Evolutionary conservation across 2,888 invertebrate genomes (phyloP).

Genomic region (Cephus sareptanus): DNA sequence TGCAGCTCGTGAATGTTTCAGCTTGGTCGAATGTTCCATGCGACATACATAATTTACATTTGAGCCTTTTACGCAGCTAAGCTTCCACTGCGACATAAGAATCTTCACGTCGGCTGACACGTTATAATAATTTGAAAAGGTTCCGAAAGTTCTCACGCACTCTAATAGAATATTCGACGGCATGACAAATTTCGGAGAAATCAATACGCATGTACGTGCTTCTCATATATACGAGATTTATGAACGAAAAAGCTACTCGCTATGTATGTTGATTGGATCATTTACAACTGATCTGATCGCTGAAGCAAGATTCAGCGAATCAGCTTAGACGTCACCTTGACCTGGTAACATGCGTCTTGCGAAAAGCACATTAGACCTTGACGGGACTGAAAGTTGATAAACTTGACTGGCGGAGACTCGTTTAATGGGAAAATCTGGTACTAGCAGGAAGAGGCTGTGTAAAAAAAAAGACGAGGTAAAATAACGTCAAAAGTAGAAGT

Average conservation of each 20-base stretch:
- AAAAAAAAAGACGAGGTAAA: not conserved
- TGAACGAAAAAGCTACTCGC: not conserved
- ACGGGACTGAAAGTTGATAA: not conserved
- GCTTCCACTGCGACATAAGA: not conserved
- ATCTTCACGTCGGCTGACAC: not conserved
- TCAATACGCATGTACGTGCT: not conserved
- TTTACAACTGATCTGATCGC: not conserved
- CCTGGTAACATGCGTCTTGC: not conserved
- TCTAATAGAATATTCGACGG: not conserved
- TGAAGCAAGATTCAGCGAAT: not conserved
- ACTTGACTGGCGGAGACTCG: not conserved
- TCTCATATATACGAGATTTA: too few species aligned
- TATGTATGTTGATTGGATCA: not conserved
- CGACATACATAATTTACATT: slow-evolving; percentile 1
- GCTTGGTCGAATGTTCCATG: slow-evolving; percentile 45
- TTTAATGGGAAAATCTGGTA: not conserved
- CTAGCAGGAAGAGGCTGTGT: not conserved
- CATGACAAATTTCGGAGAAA: not conserved
- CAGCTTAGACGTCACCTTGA: not conserved
- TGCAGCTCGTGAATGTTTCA: slow-evolving; percentile 36
- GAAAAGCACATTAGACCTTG: not conserved
- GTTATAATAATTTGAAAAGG: not conserved
- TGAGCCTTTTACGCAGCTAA: not conserved
- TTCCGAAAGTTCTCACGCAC: not conserved
- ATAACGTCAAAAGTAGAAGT: not conserved